Percentiles rank a stretch among this genome's conserved stretches.
phyloP scores from a whole-genome alignment of 2,888 invertebrate species.

The Cylindroiulus punctatus region DNA sequence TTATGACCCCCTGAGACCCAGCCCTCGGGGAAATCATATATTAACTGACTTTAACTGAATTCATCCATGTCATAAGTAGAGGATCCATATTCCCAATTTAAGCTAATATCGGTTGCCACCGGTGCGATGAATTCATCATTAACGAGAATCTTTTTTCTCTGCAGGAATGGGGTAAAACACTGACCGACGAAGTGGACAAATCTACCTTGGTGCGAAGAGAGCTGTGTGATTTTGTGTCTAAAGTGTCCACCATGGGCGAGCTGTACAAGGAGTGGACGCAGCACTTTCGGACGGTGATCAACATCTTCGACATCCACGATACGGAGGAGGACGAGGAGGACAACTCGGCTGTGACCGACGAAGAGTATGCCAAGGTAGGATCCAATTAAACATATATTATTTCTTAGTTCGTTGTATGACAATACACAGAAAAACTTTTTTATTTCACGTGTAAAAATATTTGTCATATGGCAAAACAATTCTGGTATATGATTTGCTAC shows the following conservation, averaged over 20 bases:
- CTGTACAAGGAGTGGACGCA: conserved; percentile 70
- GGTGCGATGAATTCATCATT: background rate
- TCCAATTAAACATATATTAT: background rate
- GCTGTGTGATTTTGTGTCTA: conserved; percentile 69
- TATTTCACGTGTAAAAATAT: no score
- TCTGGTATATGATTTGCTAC: no score
- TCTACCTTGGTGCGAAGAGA: conserved; percentile 65
- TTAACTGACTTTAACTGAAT: no score
- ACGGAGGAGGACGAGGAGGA: conserved; percentile 67
- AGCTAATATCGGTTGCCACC: no score
- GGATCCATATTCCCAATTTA: no score
- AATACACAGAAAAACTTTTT: no score
- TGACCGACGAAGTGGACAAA: conserved; percentile 59
- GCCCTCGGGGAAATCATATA: no score
- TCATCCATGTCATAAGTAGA: no score
- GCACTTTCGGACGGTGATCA: conserved; percentile 62
- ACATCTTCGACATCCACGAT: conserved; percentile 65
- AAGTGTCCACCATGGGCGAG: conserved; percentile 69
- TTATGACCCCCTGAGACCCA: no score
- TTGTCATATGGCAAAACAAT: no score
- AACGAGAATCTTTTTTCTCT: background rate
- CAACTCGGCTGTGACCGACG: conserved; percentile 66
- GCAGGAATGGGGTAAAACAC: conserved; percentile 59
- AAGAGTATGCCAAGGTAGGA: conserved; percentile 69
- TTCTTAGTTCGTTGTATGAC: no score